phyloP scores from a whole-genome alignment of 2,888 invertebrate species.

The Pegoplata infirma region DNA sequence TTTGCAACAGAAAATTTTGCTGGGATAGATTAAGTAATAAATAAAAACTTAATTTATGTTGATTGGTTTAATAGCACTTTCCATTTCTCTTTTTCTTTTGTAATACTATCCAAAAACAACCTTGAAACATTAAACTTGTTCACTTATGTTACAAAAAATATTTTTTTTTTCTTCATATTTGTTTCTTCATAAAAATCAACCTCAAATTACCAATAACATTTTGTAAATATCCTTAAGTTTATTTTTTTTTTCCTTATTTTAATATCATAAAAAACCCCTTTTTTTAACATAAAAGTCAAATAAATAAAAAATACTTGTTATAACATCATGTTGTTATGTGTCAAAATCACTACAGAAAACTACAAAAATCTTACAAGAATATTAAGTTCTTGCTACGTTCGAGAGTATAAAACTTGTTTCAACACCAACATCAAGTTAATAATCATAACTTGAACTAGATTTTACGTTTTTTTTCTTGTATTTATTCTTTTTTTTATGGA shows the following conservation, averaged over 20 bases:
- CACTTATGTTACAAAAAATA: not conserved
- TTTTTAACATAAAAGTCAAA: constrained; percentile 28
- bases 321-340: constrained; percentile 16
- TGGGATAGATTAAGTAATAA: too few species aligned
- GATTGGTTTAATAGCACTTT: not conserved
- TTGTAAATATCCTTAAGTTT: constrained; percentile 16
- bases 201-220: constrained; percentile 21
- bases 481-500: constrained; percentile 1
- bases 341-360: constrained; percentile 8
- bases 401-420: not conserved
- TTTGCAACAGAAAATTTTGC: too few species aligned
- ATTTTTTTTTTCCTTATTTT: not conserved
- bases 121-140: constrained; percentile 29
- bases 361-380: constrained; percentile 13
- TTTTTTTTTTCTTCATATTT: not conserved
- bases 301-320: constrained; percentile 16
- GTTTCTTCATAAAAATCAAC: constrained; percentile 20
- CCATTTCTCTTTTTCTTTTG: not conserved
- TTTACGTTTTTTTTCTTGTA: too few species aligned
- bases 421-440: constrained; percentile 6
- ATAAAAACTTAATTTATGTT: not conserved
- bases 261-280: not conserved
- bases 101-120: not conserved
- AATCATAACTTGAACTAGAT: constrained; percentile 50
- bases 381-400: not conserved